Evolutionary conservation across 2,888 invertebrate genomes (phyloP).

Genomic region (Trissolcus brochymenae): DNA sequence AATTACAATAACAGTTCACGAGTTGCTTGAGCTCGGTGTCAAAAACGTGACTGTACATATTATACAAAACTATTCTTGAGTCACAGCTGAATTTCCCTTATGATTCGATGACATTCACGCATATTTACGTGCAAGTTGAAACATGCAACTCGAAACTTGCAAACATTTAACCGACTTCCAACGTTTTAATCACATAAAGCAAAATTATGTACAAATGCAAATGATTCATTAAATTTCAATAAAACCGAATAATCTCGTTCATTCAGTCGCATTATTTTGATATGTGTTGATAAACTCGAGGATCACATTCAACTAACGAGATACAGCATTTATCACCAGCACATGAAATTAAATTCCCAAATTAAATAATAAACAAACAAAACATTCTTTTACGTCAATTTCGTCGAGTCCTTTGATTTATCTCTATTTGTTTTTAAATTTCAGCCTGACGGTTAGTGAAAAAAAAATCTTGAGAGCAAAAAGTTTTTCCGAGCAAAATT

Average conservation of each 20-base stretch:
- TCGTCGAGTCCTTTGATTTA: too few species aligned
- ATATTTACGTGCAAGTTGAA: conserved; percentile 16
- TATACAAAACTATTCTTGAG: conserved; percentile 50
- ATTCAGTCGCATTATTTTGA: too few species aligned
- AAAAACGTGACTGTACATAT: conserved; percentile 59
- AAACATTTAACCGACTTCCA: conserved; percentile 9
- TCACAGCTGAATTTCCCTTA: conserved; percentile 59
- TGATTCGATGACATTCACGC: conserved; percentile 28
- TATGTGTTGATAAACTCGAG: too few species aligned
- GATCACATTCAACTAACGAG: too few species aligned
- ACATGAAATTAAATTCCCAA: too few species aligned
- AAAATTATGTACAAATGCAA: background rate
- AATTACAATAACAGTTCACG: conserved; percentile 33
- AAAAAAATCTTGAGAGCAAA: too few species aligned
- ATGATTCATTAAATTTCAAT: background rate
- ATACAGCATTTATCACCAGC: too few species aligned
- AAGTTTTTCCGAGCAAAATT: background rate
- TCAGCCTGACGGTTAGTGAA: too few species aligned
- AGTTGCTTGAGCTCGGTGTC: conserved; percentile 31
- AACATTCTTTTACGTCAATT: too few species aligned
- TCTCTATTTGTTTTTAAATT: too few species aligned
- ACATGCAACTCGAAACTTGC: background rate
- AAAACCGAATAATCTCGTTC: background rate
- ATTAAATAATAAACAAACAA: too few species aligned
- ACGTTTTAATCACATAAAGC: background rate